A percentile compares a stretch with the other conserved stretches of the same genome.
Evolutionary conservation across 2,113 vertebrate species (phyloP).

Genomic region (Chionis minor): DNA sequence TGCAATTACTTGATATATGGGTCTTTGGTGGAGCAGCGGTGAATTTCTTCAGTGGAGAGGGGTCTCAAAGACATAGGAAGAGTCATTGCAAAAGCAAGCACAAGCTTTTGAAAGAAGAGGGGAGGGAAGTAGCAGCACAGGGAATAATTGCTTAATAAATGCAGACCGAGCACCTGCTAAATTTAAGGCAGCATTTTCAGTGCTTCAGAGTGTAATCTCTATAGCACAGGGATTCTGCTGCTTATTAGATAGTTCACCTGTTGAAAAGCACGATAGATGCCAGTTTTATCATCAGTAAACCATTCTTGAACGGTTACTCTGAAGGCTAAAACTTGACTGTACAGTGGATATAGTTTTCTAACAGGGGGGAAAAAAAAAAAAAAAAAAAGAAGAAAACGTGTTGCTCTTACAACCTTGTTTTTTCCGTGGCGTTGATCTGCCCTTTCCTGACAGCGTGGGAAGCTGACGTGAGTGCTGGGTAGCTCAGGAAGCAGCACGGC

Average conservation of each 20-base stretch:
- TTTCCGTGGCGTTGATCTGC: not conserved
- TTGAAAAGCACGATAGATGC: not conserved
- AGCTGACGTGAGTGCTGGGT: not conserved
- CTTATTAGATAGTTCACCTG: not conserved
- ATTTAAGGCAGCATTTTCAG: not conserved
- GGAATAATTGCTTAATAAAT: not conserved
- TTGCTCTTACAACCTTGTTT: not conserved
- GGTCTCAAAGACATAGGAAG: not conserved
- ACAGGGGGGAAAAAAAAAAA: not conserved
- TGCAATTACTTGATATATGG: not conserved
- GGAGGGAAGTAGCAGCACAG: not conserved
- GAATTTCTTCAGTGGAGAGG: not conserved
- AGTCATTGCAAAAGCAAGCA: not conserved
- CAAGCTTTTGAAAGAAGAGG: not conserved
- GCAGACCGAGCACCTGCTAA: not conserved
- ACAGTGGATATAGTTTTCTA: not conserved
- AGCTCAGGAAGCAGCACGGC: fast-evolving
- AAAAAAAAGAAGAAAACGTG: not conserved
- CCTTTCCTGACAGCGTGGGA: not conserved
- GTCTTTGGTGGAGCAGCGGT: not conserved
- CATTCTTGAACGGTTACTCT: not conserved
- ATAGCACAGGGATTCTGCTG: not conserved
- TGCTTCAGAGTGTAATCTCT: not conserved
- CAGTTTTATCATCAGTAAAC: not conserved
- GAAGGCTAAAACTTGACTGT: not conserved